Evolutionary conservation across 2,888 invertebrate genomes (phyloP).

Genomic region (Drosophila neonasuta): DNA sequence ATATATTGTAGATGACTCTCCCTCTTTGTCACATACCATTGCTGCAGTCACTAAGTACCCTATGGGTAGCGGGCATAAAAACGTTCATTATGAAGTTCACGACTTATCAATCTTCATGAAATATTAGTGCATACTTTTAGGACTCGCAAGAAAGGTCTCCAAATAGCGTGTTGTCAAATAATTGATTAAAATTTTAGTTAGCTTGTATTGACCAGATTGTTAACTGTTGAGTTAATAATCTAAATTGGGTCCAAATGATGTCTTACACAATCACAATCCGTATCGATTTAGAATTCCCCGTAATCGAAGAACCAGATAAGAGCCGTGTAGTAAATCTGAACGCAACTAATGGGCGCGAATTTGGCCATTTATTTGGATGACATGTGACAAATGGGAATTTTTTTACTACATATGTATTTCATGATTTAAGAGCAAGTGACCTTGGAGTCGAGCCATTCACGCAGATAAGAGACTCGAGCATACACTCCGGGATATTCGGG

Average conservation of each 20-base stretch:
- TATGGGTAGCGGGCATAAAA: no score
- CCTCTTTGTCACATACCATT: no score
- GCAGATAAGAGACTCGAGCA: conserved; percentile 59
- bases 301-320: conserved; percentile 28
- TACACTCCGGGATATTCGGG: conserved; percentile 75
- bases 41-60: no score
- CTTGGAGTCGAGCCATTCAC: conserved; percentile 60
- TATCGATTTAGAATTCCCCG: conserved; percentile 14
- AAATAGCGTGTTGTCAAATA: not conserved
- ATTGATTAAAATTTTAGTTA: not conserved
- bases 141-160: not conserved
- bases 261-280: conserved; percentile 15
- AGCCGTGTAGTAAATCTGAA: conserved; percentile 10
- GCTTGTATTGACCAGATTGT: conserved; percentile 1
- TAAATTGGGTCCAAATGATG: conserved; percentile 12
- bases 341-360: conserved; percentile 6
- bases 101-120: no score
- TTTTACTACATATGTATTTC: not conserved
- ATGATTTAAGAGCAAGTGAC: not conserved
- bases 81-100: no score
- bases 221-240: conserved; percentile 19
- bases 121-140: not conserved
- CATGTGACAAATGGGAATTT: conserved; percentile 42
- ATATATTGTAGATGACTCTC: no score
- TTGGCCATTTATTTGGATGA: conserved; percentile 36